Percentiles rank a stretch among this genome's conserved stretches.
These are phyloP conservation scores for Arctia plantaginis DNA, from an alignment of 2,888 invertebrate genomes.

Conservation along the genomic window DNA sequence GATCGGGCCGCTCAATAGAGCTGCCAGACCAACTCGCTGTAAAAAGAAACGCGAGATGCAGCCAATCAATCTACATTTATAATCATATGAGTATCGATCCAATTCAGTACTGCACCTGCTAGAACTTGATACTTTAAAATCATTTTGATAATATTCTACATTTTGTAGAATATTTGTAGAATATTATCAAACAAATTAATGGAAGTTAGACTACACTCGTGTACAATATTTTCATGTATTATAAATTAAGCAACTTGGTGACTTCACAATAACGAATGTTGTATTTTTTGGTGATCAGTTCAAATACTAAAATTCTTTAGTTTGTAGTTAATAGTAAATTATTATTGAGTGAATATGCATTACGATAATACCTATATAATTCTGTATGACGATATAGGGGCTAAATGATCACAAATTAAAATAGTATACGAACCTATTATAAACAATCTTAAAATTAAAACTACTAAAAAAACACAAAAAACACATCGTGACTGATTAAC, in stretches of 20 bases:
- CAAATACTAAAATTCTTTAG: no score
- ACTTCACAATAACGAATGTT: neutral
- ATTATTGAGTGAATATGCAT: no score
- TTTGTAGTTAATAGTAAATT: no score
- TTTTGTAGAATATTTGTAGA: neutral
- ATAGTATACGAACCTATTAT: no score
- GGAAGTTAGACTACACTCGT: no score
- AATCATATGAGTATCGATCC: slow-evolving; percentile 83
- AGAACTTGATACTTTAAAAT: slow-evolving; percentile 57
- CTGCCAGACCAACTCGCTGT: slow-evolving; percentile 59
- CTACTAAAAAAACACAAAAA: no score
- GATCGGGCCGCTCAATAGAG: slow-evolving; percentile 57
- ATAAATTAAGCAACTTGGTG: neutral
- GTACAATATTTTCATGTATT: neutral
- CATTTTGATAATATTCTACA: neutral
- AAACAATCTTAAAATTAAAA: no score
- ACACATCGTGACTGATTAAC: neutral
- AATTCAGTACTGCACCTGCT: slow-evolving; percentile 30
- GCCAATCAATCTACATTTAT: slow-evolving; percentile 85
- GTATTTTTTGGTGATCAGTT: neutral
- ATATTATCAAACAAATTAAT: no score
- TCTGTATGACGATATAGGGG: no score
- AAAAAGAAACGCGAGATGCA: slow-evolving; percentile 79
- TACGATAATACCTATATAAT: no score
- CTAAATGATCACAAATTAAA: no score